Evolutionary conservation across 2,888 invertebrate species (phyloP).

Genomic region (Tolmerus cingulatus): DNA sequence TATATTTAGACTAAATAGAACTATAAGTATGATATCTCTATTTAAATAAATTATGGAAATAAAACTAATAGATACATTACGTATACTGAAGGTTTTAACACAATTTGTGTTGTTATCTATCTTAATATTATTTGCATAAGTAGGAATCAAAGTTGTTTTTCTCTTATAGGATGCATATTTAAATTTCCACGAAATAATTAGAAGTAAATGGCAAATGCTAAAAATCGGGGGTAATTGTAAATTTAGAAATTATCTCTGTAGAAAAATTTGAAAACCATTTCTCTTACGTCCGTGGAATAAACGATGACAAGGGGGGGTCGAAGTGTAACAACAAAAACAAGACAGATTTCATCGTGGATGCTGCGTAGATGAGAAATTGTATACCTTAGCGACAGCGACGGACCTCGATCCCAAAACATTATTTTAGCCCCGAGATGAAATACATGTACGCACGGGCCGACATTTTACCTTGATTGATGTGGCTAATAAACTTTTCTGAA

Average conservation of each 20-base stretch:
- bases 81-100: too few relatives aligned
- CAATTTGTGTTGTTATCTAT: too few relatives aligned
- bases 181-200: too few relatives aligned
- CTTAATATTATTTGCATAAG: too few relatives aligned
- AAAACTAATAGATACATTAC: too few relatives aligned
- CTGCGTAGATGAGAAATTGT: background rate
- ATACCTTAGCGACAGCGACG: background rate
- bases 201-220: too few relatives aligned
- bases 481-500: conserved; percentile 12
- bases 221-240: background rate
- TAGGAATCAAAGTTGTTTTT: too few relatives aligned
- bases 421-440: background rate
- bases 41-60: too few relatives aligned
- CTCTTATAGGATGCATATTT: too few relatives aligned
- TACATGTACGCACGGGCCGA: background rate
- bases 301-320: background rate
- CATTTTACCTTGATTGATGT: conserved; percentile 6
- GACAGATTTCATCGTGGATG: background rate
- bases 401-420: background rate
- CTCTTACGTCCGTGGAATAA: background rate
- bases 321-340: background rate
- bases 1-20: too few relatives aligned
- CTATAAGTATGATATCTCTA: too few relatives aligned
- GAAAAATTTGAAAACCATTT: background rate
- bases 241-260: background rate